Conservation (phyloP, 2,113 vertebrate species). For the Cololabis saira region DNA sequence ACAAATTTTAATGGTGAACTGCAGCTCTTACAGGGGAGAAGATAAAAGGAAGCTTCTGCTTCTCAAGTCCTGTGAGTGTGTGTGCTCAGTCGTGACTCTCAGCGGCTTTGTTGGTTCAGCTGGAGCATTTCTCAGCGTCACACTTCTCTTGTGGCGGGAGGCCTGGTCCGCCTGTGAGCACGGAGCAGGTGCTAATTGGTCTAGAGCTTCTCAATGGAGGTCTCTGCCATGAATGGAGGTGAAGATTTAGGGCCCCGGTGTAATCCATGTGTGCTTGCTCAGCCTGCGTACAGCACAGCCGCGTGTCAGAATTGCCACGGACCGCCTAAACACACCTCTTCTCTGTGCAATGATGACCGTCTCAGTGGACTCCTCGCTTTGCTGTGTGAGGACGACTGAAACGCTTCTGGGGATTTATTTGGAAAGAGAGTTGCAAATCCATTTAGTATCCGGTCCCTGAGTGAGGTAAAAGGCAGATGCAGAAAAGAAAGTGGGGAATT, state of each 20-base stretch:
- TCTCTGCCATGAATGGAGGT: conserved; percentile 43
- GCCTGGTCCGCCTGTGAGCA: conserved; percentile 27
- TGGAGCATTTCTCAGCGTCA: conserved; percentile 54
- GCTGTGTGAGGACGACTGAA: conserved; percentile 42
- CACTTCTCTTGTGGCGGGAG: conserved; percentile 43
- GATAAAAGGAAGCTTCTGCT: too few relatives aligned
- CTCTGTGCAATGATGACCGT: conserved; percentile 20
- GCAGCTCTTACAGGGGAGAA: too few relatives aligned
- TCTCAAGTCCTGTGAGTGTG: not conserved
- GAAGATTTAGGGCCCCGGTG: not conserved
- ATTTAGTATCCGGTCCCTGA: conserved; percentile 68
- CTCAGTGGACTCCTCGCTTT: conserved; percentile 27
- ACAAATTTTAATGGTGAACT: too few relatives aligned
- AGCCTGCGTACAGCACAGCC: conserved; percentile 19
- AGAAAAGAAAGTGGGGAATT: conserved; percentile 31
- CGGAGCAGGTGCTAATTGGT: conserved; percentile 66
- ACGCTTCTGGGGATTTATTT: conserved; percentile 50
- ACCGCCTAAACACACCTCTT: conserved; percentile 33
- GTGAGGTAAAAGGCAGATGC: conserved; percentile 37
- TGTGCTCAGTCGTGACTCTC: not conserved
- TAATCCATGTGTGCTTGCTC: conserved; percentile 44
- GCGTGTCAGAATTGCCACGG: conserved; percentile 10
- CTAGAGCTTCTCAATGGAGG: conserved; percentile 55
- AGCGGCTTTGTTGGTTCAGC: conserved; percentile 60
- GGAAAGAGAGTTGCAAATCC: conserved; percentile 65